Conservation (phyloP, 2,888 invertebrate genomes). For the Archaeoteleia sp. region DNA sequence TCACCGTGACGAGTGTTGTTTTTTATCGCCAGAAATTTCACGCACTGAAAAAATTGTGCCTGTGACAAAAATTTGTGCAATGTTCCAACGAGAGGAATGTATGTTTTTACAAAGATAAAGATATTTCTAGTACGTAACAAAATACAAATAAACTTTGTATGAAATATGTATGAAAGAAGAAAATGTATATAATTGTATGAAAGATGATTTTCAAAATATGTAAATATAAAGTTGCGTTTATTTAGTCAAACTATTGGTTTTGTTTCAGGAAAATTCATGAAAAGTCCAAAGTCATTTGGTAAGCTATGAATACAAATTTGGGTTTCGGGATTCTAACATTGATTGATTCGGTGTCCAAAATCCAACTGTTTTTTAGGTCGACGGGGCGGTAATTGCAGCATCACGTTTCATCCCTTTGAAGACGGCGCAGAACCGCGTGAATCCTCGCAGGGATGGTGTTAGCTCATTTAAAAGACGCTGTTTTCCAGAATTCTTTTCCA, state of each 20-base stretch:
- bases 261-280: too few species aligned
- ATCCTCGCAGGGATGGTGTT: constrained; percentile 55
- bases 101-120: too few species aligned
- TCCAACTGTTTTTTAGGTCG: constrained; percentile 6
- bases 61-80: not conserved
- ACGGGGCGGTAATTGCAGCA: constrained; percentile 60
- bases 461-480: constrained; percentile 59
- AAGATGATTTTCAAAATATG: too few species aligned
- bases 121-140: too few species aligned
- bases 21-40: constrained; percentile 33
- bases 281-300: not conserved
- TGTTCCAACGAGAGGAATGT: too few species aligned
- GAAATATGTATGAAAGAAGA: too few species aligned
- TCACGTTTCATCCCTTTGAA: constrained; percentile 57
- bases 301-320: constrained; percentile 27
- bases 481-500: constrained; percentile 54
- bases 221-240: too few species aligned
- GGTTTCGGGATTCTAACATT: too few species aligned
- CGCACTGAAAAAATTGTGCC: constrained; percentile 6
- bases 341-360: constrained; percentile 33
- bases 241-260: too few species aligned
- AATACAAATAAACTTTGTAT: too few species aligned
- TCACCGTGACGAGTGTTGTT: constrained; percentile 29
- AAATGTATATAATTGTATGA: too few species aligned
- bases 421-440: constrained; percentile 37